These are phyloP conservation scores for Drosophila dives DNA, from an alignment of 2,888 invertebrate genomes.

Conservation along the genomic window DNA sequence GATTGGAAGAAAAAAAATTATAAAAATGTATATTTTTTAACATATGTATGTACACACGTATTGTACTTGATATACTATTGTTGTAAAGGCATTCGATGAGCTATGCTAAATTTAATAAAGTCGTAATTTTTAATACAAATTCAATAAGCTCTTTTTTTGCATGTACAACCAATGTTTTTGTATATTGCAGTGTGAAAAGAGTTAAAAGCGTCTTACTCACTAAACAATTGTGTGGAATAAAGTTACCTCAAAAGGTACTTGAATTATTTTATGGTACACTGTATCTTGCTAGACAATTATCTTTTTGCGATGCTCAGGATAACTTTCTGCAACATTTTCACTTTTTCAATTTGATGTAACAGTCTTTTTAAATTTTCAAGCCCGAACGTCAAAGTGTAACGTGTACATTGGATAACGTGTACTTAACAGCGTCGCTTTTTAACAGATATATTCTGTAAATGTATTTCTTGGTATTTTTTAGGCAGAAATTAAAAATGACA, in stretches of 20 bases:
- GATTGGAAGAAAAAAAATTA: slow-evolving; percentile 34
- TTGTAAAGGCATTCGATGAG: slow-evolving; percentile 61
- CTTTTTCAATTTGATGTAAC: not conserved
- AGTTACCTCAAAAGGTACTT: not conserved
- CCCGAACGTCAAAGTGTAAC: not conserved
- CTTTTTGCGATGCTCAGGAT: not conserved
- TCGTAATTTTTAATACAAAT: slow-evolving; percentile 62
- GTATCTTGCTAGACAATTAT: not conserved
- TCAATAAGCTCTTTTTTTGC: not conserved
- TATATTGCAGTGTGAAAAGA: not conserved
- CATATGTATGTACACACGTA: slow-evolving; percentile 32
- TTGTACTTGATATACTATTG: slow-evolving; percentile 63
- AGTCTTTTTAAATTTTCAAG: not conserved
- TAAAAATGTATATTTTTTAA: slow-evolving; percentile 44
- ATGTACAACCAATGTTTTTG: not conserved
- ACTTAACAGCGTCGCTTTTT: not conserved
- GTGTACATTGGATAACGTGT: not conserved
- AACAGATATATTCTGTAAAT: not conserved
- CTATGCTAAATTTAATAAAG: slow-evolving; percentile 70
- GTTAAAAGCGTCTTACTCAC: not conserved
- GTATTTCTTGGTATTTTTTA: slow-evolving; percentile 18
- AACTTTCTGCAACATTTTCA: not conserved
- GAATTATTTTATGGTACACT: not conserved
- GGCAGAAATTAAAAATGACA: too few relatives aligned
- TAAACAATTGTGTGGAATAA: not conserved